Percentiles rank a stretch among this genome's conserved stretches.
These are phyloP conservation scores for Hippocampus comes DNA, from an alignment of 2,113 vertebrate genomes.

Conservation along the genomic window DNA sequence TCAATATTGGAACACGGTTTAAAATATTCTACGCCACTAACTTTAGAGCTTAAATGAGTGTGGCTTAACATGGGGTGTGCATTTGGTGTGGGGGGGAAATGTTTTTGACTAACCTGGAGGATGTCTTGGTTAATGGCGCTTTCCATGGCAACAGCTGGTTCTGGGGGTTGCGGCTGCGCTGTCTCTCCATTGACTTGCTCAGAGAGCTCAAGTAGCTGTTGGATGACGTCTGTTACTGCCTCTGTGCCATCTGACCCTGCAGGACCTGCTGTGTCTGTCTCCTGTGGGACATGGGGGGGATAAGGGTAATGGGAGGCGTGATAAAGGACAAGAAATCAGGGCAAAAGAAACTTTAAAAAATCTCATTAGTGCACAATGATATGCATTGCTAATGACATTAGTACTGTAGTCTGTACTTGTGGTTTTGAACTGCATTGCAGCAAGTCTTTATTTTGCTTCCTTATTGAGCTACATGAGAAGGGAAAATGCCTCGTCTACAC, in stretches of 20 bases:
- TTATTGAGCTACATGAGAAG: background rate
- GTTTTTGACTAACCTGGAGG: constrained; percentile 79
- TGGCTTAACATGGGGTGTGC: background rate
- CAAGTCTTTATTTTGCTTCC: background rate
- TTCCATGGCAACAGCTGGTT: constrained; percentile 82
- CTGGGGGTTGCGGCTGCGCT: constrained; percentile 75
- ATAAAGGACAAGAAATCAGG: constrained; percentile 1
- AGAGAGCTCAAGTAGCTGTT: constrained; percentile 93
- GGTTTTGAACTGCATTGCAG: background rate
- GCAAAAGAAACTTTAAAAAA: background rate
- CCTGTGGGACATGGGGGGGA: constrained; percentile 38
- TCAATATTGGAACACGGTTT: background rate
- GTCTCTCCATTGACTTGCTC: constrained; percentile 86
- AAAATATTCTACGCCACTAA: background rate
- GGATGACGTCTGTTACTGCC: constrained; percentile 92
- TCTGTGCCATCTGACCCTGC: constrained; percentile 77
- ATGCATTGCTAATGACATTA: background rate
- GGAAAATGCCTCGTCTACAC: background rate
- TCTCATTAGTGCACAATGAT: constrained; percentile 2
- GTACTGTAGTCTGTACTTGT: background rate
- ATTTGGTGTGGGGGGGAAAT: background rate
- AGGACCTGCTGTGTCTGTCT: constrained; percentile 51
- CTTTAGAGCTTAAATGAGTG: background rate
- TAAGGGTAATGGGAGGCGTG: background rate
- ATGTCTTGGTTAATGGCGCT: constrained; percentile 94